Evolutionary conservation across 2,113 vertebrate species (phyloP), one percentile per base, ranked within the genome.

Genomic region (Phrynosoma blainvillii): DNA sequence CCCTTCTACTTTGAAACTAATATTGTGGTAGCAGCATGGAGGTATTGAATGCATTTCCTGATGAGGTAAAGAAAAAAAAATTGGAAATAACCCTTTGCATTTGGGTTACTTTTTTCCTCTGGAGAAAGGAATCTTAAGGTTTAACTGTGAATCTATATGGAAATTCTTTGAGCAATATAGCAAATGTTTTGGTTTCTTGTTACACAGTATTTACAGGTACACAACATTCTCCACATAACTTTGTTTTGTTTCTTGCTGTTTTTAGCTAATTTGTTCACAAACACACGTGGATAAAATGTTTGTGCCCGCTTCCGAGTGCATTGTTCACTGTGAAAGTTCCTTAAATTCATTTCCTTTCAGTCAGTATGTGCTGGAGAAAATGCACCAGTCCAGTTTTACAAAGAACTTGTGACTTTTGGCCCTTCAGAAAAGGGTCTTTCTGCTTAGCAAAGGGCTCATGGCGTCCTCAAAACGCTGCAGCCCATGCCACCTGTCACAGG

Each of bases 31-130:
- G 73, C 42, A 9, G 11, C 13, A 10, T 16, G 76, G 30, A 23
- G 23, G 21, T 2, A 14, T 36, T 1, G 71, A 95, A 95, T 96
- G 96, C 94, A 95, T 96, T 95, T 90, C 89, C 88, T 83, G 73
- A 82, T 93, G 94, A 75, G 82, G 90, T 88, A 91, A 11, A 91
- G 89, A 79, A 91, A 93, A 30, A 76, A 8, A 36, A 40, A 90
- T 94, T 47, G 83, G 85, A n/a, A 92, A 90, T 10, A 90, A 87
- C 90, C 85, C 83, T 91, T 84, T 91, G 84, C 89, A 78, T 87
- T 94, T 90, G 84, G 32, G 54, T 2, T 82, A 89, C 74, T 66
- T 86, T 79, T 90, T 79, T 23, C 5, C 36, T 62, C 62, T 47
- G 47, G 47, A 47, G 47, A 7, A 47, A 7, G 47, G 4, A 7